Percentiles rank a stretch among this genome's conserved stretches.
Evolutionary conservation across 2,113 vertebrate genomes (phyloP).

Genomic region (Arvicanthis niloticus): DNA sequence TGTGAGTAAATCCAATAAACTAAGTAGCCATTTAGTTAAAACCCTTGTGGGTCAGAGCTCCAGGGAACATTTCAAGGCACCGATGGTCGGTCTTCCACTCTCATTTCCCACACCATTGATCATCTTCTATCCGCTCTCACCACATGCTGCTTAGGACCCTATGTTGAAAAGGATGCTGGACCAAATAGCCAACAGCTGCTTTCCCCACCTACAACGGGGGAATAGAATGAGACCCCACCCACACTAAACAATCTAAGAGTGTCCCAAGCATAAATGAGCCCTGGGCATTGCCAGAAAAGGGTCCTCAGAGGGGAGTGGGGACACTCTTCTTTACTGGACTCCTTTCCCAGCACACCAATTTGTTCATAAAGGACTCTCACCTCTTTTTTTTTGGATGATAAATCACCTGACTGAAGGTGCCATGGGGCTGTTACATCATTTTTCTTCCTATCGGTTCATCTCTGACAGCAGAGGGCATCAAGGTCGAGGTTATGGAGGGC

Average conservation of each 20-base stretch:
- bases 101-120: slow-evolving; percentile 81
- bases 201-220: not conserved
- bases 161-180: slow-evolving; percentile 1
- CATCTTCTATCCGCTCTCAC: slow-evolving; percentile 54
- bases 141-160: slow-evolving; percentile 45
- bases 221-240: not conserved
- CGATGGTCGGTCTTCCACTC: slow-evolving; percentile 79
- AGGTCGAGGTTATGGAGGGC: slow-evolving; percentile 20
- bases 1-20: slow-evolving; percentile 87
- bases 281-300: not conserved
- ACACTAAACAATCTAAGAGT: not conserved
- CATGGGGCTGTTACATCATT: not conserved
- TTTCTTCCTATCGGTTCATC: slow-evolving; percentile 4
- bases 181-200: slow-evolving; percentile 46
- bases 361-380: not conserved
- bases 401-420: not conserved
- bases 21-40: slow-evolving; percentile 88
- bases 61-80: slow-evolving; percentile 80
- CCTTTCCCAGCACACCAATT: not conserved
- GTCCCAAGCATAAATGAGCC: not conserved
- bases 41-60: slow-evolving; percentile 81
- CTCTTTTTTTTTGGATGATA: not conserved
- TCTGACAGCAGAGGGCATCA: not conserved
- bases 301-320: not conserved
- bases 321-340: not conserved